These are phyloP conservation scores for Camponotus pennsylvanicus DNA, from an alignment of 1,140 invertebrate species.

Conservation along the genomic window DNA sequence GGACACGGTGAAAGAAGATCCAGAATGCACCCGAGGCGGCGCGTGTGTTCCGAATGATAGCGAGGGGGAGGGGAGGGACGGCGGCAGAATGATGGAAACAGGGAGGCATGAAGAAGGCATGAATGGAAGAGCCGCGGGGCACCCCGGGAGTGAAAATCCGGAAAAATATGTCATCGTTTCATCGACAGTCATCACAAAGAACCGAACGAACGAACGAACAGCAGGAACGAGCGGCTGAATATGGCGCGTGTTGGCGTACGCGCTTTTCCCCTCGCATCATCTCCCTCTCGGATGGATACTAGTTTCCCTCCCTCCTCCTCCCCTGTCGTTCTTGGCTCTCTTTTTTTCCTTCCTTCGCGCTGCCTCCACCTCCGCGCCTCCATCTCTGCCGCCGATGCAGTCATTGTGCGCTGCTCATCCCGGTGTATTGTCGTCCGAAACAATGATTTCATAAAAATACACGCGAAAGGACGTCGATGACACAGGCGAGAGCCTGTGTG, in stretches of 20 bases:
- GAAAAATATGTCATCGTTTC: slow-evolving; percentile 87
- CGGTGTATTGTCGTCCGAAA: slow-evolving; percentile 85
- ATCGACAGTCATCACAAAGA: slow-evolving; percentile 86
- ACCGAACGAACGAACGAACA: slow-evolving; percentile 75
- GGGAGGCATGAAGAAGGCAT: slow-evolving; percentile 68
- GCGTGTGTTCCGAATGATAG: slow-evolving; percentile 9
- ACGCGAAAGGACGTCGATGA: slow-evolving; percentile 74
- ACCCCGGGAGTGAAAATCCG: slow-evolving; percentile 83
- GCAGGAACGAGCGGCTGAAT: slow-evolving; percentile 42
- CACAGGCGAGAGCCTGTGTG: slow-evolving; percentile 39
- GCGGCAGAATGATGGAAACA: background rate
- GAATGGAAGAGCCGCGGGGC: slow-evolving; percentile 79
- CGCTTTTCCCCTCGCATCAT: slow-evolving; percentile 43
- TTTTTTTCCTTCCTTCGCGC: slow-evolving; percentile 48
- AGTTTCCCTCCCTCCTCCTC: slow-evolving; percentile 42
- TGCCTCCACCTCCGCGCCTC: slow-evolving; percentile 69
- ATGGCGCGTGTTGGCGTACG: slow-evolving; percentile 56
- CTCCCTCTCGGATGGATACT: slow-evolving; percentile 47
- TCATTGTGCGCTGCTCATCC: slow-evolving; percentile 85
- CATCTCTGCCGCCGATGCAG: slow-evolving; percentile 77
- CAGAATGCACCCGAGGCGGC: slow-evolving; percentile 30
- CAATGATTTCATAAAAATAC: slow-evolving; percentile 87
- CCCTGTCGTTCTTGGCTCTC: slow-evolving; percentile 42
- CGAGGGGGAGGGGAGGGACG: background rate
- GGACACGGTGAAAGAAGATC: slow-evolving; percentile 1